phyloP scores from a whole-genome alignment of 2,113 vertebrate species.

The Tetrao urogallus region DNA sequence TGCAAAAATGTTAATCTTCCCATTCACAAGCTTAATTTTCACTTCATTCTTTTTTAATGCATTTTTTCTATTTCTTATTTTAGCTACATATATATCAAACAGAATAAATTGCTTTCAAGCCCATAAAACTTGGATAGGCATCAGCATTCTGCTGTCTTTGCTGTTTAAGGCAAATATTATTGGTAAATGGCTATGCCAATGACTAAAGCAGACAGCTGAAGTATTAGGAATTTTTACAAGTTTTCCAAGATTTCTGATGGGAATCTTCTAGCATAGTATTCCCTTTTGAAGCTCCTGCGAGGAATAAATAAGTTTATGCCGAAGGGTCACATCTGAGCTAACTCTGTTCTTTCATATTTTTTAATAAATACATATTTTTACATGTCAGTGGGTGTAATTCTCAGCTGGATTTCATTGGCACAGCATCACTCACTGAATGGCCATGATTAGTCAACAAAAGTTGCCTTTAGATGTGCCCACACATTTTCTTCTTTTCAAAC shows the following conservation, averaged over 20 bases:
- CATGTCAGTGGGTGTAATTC: neutral
- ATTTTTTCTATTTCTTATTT: neutral
- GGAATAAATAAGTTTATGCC: neutral
- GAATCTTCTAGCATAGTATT: conserved; percentile 45
- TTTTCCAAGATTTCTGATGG: conserved; percentile 58
- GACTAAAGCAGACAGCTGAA: conserved; percentile 58
- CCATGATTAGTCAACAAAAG: neutral
- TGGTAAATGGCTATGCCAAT: conserved; percentile 2
- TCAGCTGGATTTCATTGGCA: neutral
- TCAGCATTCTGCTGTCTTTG: neutral
- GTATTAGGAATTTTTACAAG: conserved; percentile 59
- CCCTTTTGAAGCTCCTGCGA: conserved; percentile 38
- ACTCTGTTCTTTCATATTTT: neutral
- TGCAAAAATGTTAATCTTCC: neutral
- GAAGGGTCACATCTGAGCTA: neutral
- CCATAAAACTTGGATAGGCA: conserved; percentile 17
- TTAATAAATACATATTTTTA: neutral
- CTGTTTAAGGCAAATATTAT: conserved; percentile 3
- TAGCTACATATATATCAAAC: neutral
- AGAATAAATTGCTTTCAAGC: conserved; percentile 19
- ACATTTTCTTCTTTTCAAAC: neutral
- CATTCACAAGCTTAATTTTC: neutral
- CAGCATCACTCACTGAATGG: neutral
- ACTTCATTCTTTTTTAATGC: neutral
- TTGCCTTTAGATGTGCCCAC: neutral